Evolutionary conservation across 2,888 invertebrate species (phyloP), one percentile per base, ranked within the genome.

Genomic region (Globia sparganii): DNA sequence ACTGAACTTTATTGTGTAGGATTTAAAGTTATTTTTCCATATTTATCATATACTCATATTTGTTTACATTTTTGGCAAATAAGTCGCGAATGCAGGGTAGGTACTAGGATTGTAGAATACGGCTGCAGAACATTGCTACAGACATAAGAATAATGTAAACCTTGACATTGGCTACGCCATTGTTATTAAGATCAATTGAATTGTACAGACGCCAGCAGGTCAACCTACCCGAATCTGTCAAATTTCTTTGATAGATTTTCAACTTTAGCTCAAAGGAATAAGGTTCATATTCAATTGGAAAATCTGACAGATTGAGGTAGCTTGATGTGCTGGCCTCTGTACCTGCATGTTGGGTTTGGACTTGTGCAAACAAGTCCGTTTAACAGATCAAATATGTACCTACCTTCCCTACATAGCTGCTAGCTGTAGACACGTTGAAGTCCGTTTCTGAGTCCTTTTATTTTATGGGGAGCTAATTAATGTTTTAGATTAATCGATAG

Each of bases 331-430:
- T n/a, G n/a, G n/a, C n/a, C n/a, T n/a, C n/a, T n/a, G n/a, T 64
- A 49, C 72, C 58, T 64, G 62, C 37, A 56, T 25, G 9, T 43
- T 58, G 46, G 21, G 49, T 13, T n/a, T 25, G 58, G 64, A 46
- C 58, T 64, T 64, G 31, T 40, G 25, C 40, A 78, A 78, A 79
- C 64, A 65, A 72, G 49, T 25, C 49, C 40, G 40, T 72, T 49
- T 78, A 79, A 58, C 64, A 58, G 25, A 58, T 49, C 72, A 78
- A 72, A 78, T 65, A 78, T 65, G 31, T 78, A 53, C 43, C n/a
- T 49, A 40, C 31, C 15, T 18, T 37, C 9, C 11, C 34, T n/a
- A 56, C 1, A 28, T n/a, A 61, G 40, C 21, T 67, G 53, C n/a
- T 25, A 28, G 28, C 6, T 34, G 13, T 53, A 43, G 43, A 46